Base-by-base conservation (phyloP, 2,888 invertebrate genomes). In the Tetheella fluctuosa region DNA sequence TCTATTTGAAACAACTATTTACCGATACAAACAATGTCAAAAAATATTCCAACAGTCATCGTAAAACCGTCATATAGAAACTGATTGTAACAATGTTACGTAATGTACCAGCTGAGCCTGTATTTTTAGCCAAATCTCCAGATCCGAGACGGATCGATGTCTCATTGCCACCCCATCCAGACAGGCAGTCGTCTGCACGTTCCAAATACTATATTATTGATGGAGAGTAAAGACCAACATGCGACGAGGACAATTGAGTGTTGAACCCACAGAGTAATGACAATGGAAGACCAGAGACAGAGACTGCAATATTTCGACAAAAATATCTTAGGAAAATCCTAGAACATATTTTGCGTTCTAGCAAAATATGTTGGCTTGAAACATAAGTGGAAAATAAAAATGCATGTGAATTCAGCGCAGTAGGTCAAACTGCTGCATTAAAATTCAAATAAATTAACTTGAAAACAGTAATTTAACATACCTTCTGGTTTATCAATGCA, bases 111-210 rank as follows among this genome's bases (percentile, higher is more conserved):
- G 4, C 1, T 15, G n/a, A n/a, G n/a, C n/a, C n/a, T n/a, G 42
- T 42, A 48, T 48, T 34, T 23, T 55, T 55, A 17, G 30, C 13
- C 37, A 5, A 55, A 48, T 48, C 48, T 48, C 10, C 2, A 48
- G 20, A 48, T 48, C 20, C 17, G 17, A 20, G 48, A 8, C 13
- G 34, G 55, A 55, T 55, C 55, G 55, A 55, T 34, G 20, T 1
- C n/a, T n/a, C n/a, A 20, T 48, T 10, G 20, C 34, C 20, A 34
- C 34, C 55, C 28, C 20, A 20, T 17, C 55, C 55, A 55, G 55
- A 55, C 55, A 55, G 55, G 34, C 34, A 23, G 55, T 37, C 55
- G 37, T 37, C 55, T 55, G 15, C 23, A 17, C n/a, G 39, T 12
- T 3, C 15, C n/a, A n/a, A 34, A 34, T 15, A 55, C 34, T 34